Evolutionary conservation across 1,140 invertebrate genomes (phyloP), one percentile per base, ranked within the genome.

Genomic region (Paracyclopina nana): DNA sequence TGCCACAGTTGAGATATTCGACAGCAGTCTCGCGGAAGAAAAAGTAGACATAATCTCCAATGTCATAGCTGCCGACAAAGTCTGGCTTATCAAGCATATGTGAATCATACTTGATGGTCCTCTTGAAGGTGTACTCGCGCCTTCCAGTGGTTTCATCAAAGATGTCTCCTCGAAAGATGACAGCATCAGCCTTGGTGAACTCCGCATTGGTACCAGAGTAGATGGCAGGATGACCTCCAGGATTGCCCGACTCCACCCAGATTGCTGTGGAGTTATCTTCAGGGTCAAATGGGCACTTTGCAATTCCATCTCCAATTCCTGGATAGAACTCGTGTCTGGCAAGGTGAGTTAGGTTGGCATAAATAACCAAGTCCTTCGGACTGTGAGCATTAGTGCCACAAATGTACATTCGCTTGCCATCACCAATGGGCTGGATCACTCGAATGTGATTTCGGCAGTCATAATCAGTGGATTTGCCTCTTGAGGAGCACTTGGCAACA

Each of bases 31-130:
- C 90, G 0, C 88, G 80, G 69, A 95, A 94, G 72, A 96, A 94
- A 72, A 94, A 94, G 61, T 88, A 82, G 9, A 95, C 84, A 62
- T 91, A 82, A 55, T 86, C 80, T 1, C 81, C 85, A 56, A 91
- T 82, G 59, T 87, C 84, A 62, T 84, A 91, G 0, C 86, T 87
- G 25, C 84, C 85, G n/a, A 95, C 88, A 68, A 96, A 96, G 65
- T 94, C 83, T 0, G 90, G 90, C 65, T 92, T 91, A 71, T 94
- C 90, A 40, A 96, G 75, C 87, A 88, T 94, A 64, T 91, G 92
- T 42, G 86, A 92, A 70, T 95, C 88, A 64, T 92, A 91, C 68
- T 94, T 91, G 57, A 91, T 74, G 26, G 88, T 95, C 57, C 88
- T 70, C 63, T 91, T 85, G 65, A 85, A 88, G 44, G 74, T 74